A percentile compares a stretch with the other conserved stretches of the same genome.
phyloP scores from a whole-genome alignment of 2,113 vertebrate genomes.

The Oryzias woworae region DNA sequence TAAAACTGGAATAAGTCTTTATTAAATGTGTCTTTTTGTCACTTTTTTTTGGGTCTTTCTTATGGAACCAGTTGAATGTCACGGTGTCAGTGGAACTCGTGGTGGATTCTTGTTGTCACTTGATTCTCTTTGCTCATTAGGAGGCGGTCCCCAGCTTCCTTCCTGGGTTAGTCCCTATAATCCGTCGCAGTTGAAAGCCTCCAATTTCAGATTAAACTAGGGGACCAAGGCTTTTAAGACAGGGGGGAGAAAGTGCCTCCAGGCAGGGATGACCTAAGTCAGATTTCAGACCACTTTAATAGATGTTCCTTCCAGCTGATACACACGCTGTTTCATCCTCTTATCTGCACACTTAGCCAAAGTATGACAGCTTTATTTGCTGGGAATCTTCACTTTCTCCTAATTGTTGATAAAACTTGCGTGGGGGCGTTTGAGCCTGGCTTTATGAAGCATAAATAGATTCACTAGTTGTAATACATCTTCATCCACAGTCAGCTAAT shows the following conservation, averaged over 20 bases:
- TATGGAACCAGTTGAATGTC: conserved; percentile 6
- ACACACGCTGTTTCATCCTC: conserved; percentile 55
- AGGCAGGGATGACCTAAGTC: conserved; percentile 40
- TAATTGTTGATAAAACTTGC: conserved; percentile 16
- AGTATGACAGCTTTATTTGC: conserved; percentile 45
- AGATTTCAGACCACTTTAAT: conserved; percentile 53
- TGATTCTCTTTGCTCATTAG: conserved; percentile 57
- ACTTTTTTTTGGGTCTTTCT: conserved; percentile 35
- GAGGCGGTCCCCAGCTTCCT: conserved; percentile 36
- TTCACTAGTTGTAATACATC: conserved; percentile 33
- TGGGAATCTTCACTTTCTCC: conserved; percentile 18
- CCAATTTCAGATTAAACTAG: conserved; percentile 71
- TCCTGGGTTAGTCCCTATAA: conserved; percentile 53
- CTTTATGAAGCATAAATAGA: conserved; percentile 24
- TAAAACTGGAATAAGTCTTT: conserved; percentile 72
- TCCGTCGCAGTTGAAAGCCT: conserved; percentile 58
- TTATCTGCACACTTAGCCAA: conserved; percentile 45
- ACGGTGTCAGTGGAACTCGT: neutral
- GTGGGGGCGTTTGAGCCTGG: conserved; percentile 21
- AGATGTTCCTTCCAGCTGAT: conserved; percentile 20
- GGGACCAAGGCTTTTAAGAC: conserved; percentile 49
- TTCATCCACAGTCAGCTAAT: conserved; percentile 13
- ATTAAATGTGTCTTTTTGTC: conserved; percentile 58
- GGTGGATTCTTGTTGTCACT: conserved; percentile 48
- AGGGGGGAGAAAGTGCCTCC: conserved; percentile 28